Evolutionary conservation across 2,797 vertebrate species (phyloP).

Genomic region (Pipistrellus nathusii): DNA sequence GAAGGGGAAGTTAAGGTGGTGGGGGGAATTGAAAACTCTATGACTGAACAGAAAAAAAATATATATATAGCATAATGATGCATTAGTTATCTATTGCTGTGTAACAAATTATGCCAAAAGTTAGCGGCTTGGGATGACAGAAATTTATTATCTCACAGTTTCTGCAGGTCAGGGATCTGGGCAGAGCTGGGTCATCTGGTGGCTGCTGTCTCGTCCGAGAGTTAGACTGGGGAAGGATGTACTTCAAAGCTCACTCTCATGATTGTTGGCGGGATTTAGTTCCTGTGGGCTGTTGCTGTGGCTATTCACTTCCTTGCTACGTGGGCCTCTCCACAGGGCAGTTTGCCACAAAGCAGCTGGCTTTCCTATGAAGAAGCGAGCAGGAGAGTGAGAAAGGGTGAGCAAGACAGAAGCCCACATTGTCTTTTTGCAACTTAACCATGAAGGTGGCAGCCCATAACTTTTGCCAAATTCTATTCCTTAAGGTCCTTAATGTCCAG

Average conservation of each 20-base stretch:
- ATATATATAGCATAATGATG: not conserved
- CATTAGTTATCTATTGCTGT: not conserved
- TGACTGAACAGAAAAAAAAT: not conserved
- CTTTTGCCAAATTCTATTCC: not conserved
- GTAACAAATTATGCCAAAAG: not conserved
- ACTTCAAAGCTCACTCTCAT: not conserved
- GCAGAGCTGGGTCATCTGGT: not conserved
- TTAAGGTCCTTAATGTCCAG: not conserved
- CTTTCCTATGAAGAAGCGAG: not conserved
- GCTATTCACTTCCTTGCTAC: not conserved
- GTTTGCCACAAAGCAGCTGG: not conserved
- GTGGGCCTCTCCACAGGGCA: not conserved
- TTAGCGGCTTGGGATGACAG: not conserved
- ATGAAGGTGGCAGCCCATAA: not conserved
- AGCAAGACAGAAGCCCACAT: not conserved
- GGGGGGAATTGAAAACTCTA: not conserved
- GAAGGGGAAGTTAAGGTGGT: not conserved
- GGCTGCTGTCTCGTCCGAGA: not conserved
- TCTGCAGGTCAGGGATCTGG: not conserved
- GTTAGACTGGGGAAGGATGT: fast-evolving
- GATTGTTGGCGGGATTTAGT: not conserved
- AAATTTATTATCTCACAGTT: not conserved
- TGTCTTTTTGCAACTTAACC: not conserved
- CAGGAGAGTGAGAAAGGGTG: not conserved
- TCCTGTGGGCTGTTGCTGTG: not conserved